Evolutionary conservation across 2,797 vertebrate genomes (phyloP).

Genomic region (Thripadectes ignobilis): DNA sequence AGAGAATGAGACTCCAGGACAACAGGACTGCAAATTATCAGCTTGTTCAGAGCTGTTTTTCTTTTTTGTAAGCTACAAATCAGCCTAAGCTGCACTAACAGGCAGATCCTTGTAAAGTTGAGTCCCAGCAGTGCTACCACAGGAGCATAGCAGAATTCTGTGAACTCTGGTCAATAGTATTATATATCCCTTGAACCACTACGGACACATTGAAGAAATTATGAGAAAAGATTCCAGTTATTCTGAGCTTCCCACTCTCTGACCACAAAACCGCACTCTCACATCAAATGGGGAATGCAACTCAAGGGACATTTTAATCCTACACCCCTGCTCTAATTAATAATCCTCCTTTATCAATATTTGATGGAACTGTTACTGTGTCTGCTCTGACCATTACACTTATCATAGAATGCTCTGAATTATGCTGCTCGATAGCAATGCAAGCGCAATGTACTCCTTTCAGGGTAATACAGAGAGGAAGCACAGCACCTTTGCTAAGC

Average conservation of each 20-base stretch:
- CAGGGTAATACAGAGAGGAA: accelerated
- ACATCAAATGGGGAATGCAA: conserved; percentile 35
- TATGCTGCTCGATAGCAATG: not conserved
- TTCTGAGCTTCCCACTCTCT: conserved; percentile 40
- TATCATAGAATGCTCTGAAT: conserved; percentile 4
- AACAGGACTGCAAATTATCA: not conserved
- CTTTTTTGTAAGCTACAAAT: not conserved
- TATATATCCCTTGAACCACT: not conserved
- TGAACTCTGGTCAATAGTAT: not conserved
- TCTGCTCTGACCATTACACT: conserved; percentile 32
- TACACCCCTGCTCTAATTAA: conserved; percentile 57
- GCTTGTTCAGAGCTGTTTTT: not conserved
- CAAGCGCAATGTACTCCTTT: not conserved
- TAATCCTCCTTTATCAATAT: conserved; percentile 58
- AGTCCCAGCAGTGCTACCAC: not conserved
- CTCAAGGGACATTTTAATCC: conserved; percentile 55
- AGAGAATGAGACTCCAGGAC: not conserved
- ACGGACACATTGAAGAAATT: not conserved
- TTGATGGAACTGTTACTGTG: conserved; percentile 34
- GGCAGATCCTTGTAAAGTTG: not conserved
- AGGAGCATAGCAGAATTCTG: not conserved
- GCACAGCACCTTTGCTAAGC: accelerated
- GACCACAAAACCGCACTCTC: conserved; percentile 39
- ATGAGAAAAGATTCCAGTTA: conserved; percentile 39
- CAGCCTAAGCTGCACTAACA: not conserved